phyloP scores from a whole-genome alignment of 2,888 invertebrate species.

The Tetranychus truncatus region DNA sequence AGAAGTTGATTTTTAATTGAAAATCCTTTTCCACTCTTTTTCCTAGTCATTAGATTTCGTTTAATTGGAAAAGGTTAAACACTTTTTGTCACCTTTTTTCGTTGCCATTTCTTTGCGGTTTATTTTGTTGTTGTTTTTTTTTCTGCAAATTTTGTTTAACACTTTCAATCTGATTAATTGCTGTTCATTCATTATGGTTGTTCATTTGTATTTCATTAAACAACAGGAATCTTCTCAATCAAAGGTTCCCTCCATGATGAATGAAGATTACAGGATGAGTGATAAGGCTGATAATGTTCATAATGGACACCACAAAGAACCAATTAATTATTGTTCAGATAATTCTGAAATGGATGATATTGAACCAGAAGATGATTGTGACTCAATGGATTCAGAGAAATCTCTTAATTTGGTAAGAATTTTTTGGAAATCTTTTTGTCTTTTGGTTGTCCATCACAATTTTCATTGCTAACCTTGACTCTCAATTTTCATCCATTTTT shows the following conservation, averaged over 20 bases:
- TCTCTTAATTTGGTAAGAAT: constrained; percentile 8
- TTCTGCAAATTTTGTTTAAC: no score
- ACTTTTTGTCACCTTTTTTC: no score
- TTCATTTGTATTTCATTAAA: neutral
- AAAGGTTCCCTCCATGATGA: neutral
- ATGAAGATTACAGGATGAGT: neutral
- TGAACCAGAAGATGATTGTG: constrained; percentile 6
- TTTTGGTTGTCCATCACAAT: neutral
- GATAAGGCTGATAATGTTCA: neutral
- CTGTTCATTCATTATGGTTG: neutral
- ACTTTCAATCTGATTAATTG: no score
- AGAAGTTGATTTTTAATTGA: no score
- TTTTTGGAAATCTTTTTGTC: neutral
- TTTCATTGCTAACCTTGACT: no score
- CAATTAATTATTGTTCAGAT: neutral
- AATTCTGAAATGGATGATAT: constrained; percentile 9
- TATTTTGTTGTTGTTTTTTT: no score
- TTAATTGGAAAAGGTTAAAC: no score
- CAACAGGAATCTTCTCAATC: neutral
- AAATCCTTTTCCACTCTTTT: no score
- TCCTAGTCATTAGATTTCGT: no score
- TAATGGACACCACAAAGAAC: constrained; percentile 8
- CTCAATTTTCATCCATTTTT: no score
- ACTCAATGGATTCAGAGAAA: constrained; percentile 11
- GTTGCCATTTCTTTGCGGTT: no score